Percentiles rank a stretch among this genome's conserved stretches.
phyloP scores from a whole-genome alignment of 2,888 invertebrate genomes.

The Mycalesis mineus region DNA sequence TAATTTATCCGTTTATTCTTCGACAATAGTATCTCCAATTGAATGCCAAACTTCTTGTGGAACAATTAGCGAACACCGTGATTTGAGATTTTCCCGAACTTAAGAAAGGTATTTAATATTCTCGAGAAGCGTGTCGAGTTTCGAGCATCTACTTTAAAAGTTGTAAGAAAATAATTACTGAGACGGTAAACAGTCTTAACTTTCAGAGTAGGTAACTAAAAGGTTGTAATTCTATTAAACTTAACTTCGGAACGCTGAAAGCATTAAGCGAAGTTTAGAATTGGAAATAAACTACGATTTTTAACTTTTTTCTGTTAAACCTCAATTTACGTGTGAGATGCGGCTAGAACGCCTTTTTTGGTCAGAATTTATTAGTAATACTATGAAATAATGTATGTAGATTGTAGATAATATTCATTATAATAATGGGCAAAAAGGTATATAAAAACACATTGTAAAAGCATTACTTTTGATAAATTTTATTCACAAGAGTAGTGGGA shows the following conservation, averaged over 20 bases:
- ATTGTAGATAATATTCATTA: too few species aligned
- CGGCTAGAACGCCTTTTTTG: too few species aligned
- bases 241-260: neutral
- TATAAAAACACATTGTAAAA: too few species aligned
- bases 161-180: constrained; percentile 7
- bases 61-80: neutral
- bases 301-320: neutral
- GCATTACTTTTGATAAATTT: too few species aligned
- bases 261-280: neutral
- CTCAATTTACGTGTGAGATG: neutral
- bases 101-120: constrained; percentile 1
- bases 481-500: too few species aligned
- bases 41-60: neutral
- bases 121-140: constrained; percentile 4
- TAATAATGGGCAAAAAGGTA: too few species aligned
- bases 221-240: constrained; percentile 1
- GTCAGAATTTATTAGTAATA: too few species aligned
- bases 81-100: constrained; percentile 1
- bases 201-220: neutral
- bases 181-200: neutral
- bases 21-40: neutral
- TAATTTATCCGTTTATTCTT: too few species aligned
- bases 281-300: neutral
- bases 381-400: too few species aligned
- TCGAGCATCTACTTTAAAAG: neutral